Base-by-base conservation (phyloP, 2,888 invertebrate genomes). In the Coleophora flavipennella region DNA sequence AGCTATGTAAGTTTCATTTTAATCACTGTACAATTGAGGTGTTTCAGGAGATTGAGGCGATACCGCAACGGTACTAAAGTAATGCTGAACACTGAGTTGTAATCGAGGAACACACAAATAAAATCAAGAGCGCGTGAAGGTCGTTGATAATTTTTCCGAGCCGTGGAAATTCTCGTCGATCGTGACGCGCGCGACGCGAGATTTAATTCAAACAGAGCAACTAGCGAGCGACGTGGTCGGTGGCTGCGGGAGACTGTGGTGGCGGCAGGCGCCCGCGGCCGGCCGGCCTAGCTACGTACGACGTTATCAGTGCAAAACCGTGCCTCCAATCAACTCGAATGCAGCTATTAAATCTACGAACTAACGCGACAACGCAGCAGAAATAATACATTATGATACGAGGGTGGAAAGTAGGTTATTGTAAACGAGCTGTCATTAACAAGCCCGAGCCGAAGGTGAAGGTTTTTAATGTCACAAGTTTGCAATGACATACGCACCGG, bases 61-160 rank as follows among this genome's bases (percentile, higher is more conserved):
- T 31, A 36, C 10, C 14, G 8, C 20, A 4, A 20, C 20, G 20
- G 20, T 20, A 20, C 20, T 20, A 20, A 4, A 20, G 6, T 20
- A 20, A 20, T 20, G 20, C 20, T 20, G 20, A 20, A 20, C 20
- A 20, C 20, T 28, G 28, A 36, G 20, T 25, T 33, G n/a, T n/a
- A 48, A 48, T 49, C 43, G 37, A 43, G 45, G 48, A 50, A 43
- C 44, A 48, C 42, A 40, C 39, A 41, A 48, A 51, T 44, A 44
- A 56, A 52, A 42, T 41, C 51, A 63, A 59, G 59, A 62, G 53
- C 63, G 63, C 65, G 57, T 65, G 74, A 81, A 81, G 81, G 83
- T 75, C 70, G 57, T 39, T 49, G 57, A 63, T 61, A 62, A 62
- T 62, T 72, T 76, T 76, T 71, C 64, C 65, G 62, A 59, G 51